These are phyloP conservation scores for Typhlomys cinereus DNA, from an alignment of 2,113 vertebrate species.

Conservation along the genomic window DNA sequence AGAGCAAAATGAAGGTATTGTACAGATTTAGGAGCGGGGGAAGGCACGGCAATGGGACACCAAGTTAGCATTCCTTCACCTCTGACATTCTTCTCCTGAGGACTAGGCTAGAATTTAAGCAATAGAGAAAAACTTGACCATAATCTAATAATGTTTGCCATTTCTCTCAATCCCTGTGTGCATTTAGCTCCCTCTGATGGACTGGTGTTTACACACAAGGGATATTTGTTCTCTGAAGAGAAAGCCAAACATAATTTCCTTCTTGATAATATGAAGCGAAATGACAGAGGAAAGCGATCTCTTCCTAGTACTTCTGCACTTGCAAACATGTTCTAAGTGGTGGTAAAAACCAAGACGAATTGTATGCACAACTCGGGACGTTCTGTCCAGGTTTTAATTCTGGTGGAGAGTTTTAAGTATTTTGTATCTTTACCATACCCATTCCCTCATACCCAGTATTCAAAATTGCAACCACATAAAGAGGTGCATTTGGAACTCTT, in stretches of 20 bases:
- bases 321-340: slow-evolving; percentile 13
- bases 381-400: slow-evolving; percentile 54
- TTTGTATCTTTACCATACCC: slow-evolving; percentile 21
- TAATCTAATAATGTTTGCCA: slow-evolving; percentile 30
- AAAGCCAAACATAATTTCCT: slow-evolving; percentile 31
- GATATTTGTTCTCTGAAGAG: slow-evolving; percentile 36
- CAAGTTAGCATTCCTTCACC: not conserved
- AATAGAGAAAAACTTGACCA: not conserved
- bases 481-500: slow-evolving; percentile 58
- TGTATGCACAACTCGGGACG: slow-evolving; percentile 35
- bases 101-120: not conserved
- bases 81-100: not conserved
- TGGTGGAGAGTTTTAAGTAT: slow-evolving; percentile 40
- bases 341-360: not conserved
- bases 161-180: slow-evolving; percentile 23
- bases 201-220: slow-evolving; percentile 63
- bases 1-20: not conserved
- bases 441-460: slow-evolving; percentile 45
- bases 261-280: slow-evolving; percentile 49
- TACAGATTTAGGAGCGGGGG: not conserved
- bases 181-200: slow-evolving; percentile 73
- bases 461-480: slow-evolving; percentile 60
- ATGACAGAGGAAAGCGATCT: slow-evolving; percentile 44
- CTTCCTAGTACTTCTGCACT: slow-evolving; percentile 34
- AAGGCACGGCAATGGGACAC: not conserved